Percentiles rank a stretch among this genome's conserved stretches.
Conservation (phyloP, 2,113 vertebrate genomes). For the Edolisoma coerulescens region DNA sequence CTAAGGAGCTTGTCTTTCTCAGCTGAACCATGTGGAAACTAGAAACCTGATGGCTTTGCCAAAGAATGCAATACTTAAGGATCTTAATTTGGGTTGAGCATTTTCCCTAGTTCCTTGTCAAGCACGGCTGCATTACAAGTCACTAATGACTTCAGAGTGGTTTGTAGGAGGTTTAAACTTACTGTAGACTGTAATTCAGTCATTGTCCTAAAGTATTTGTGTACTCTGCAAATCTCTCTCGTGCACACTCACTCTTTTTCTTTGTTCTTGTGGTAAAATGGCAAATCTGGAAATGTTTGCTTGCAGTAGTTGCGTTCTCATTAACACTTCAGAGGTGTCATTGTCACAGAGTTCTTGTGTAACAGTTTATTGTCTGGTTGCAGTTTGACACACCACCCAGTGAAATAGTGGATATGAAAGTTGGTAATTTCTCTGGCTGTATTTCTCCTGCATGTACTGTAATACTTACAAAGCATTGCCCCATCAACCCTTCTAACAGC, state of each 20-base stretch:
- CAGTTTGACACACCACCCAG: conserved; percentile 40
- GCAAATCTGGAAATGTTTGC: neutral
- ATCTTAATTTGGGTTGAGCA: neutral
- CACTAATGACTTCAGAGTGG: neutral
- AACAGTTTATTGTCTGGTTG: conserved; percentile 50
- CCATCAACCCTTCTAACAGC: conserved; percentile 17
- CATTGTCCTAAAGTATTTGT: neutral
- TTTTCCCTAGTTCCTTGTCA: neutral
- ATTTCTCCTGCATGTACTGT: neutral
- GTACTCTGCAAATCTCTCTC: neutral
- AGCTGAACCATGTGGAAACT: neutral
- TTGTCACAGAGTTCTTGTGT: conserved; percentile 1
- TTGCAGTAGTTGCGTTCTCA: neutral
- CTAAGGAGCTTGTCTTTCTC: neutral
- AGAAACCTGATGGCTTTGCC: neutral
- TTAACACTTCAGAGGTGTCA: conserved; percentile 11
- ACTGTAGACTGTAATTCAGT: conserved; percentile 13
- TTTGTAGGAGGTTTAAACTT: conserved; percentile 11
- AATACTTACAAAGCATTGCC: neutral
- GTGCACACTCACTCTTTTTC: neutral
- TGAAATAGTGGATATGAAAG: conserved; percentile 39
- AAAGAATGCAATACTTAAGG: neutral
- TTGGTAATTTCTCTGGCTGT: conserved; percentile 28
- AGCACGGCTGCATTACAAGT: neutral
- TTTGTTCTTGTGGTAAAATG: conserved; percentile 25